Evolutionary conservation across 23 tunicate species (phyloP), one percentile per base, ranked within the genome.

Genomic region (Trididemnum nubilum): DNA sequence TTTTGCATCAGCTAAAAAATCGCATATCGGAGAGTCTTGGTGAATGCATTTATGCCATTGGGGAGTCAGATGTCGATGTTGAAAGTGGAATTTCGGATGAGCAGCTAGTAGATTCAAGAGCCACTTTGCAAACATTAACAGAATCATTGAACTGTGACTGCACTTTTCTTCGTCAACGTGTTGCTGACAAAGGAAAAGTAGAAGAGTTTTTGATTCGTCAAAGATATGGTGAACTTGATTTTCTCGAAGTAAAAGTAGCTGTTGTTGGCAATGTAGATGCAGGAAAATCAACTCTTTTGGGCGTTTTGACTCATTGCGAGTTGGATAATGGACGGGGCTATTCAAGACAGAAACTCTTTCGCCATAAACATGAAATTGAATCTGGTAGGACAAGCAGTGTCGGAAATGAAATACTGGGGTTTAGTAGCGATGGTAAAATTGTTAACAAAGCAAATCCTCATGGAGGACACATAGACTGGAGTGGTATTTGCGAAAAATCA

Each of bases 261-360:
- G 99, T 96, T 35, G 99, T 96, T 22, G 99, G 99, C 25, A 96
- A 96, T 91, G 99, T 96, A 2, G 99, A 96, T 65, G 99, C 99
- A 0, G 99, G 99, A 1, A 96, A 96, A 87, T 96, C 99, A 1
- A 96, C 99, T 0, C 71, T 96, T 25, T 90, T 96, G 1, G 99
- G 99, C 2, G 99, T 96, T 2, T 36, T 96, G 24, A 96, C 97
- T 1, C 99, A 96, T 82, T 93, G 95, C 80, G 96, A 93, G 74
- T 84, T 96, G 23, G 99, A 96, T 79, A 96, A 96, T 79, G 99
- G 99, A 28, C 73, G 99, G 28, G 99, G 99, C 19, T 83, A 93
- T 52, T 97, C 99, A 0, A 57, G 99, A 35, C 99, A 96, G 73
- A 96, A 96, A 36, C 72, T 96, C 7, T 96, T 96, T 57, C 94